A percentile compares a stretch with the other conserved stretches of the same genome.
phyloP scores from a whole-genome alignment of 2,888 invertebrate species.

The Pterobdella sp. region DNA sequence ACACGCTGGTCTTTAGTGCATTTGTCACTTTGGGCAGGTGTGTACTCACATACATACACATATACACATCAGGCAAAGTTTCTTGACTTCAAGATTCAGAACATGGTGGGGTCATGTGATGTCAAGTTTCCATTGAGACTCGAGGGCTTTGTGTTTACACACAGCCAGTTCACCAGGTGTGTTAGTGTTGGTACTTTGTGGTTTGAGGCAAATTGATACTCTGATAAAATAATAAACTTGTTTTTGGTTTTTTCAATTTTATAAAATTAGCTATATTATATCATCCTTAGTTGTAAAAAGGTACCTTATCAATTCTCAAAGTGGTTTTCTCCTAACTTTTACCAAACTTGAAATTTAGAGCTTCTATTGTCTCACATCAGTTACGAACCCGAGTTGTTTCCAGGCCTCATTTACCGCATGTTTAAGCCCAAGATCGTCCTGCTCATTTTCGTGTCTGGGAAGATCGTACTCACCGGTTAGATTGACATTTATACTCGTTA shows the following conservation, averaged over 20 bases:
- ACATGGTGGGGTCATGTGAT: constrained; percentile 79
- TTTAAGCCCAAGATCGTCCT: constrained; percentile 88
- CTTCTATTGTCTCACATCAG: constrained; percentile 65
- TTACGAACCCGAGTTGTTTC: constrained; percentile 96
- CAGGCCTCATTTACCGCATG: constrained; percentile 96
- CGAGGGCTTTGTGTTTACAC: constrained; percentile 71
- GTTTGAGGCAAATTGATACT: not conserved
- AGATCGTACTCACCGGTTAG: constrained; percentile 77
- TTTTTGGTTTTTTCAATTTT: too few relatives aligned
- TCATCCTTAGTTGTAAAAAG: too few relatives aligned
- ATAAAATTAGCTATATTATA: too few relatives aligned
- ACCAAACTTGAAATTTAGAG: constrained; percentile 74
- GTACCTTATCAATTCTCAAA: too few relatives aligned
- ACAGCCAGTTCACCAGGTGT: constrained; percentile 67
- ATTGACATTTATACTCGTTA: not conserved
- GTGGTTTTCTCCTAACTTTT: too few relatives aligned
- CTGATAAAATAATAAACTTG: not conserved
- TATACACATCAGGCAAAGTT: constrained; percentile 60
- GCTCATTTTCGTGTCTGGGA: constrained; percentile 96
- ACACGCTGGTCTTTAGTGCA: too few relatives aligned
- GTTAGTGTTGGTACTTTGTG: not conserved
- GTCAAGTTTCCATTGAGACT: constrained; percentile 75
- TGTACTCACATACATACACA: not conserved
- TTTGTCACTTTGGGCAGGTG: too few relatives aligned
- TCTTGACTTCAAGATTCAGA: constrained; percentile 72